Evolutionary conservation across 2,888 invertebrate species (phyloP), one percentile per base, ranked within the genome.

Genomic region (Xestia sexstrigata): DNA sequence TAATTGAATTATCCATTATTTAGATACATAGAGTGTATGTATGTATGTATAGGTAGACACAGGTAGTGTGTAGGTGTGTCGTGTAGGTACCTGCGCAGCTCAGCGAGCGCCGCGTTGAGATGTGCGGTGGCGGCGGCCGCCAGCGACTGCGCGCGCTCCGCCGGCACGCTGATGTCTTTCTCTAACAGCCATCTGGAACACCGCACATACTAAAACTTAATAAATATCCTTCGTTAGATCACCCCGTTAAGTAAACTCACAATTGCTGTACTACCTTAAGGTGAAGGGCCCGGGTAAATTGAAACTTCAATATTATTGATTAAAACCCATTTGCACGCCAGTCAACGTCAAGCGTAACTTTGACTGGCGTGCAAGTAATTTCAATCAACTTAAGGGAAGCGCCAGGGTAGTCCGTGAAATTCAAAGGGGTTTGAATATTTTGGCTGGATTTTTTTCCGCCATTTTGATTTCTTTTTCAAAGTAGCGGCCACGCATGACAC

Each of bases 121-220:
- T 99, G 99, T 88, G 98, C 98, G 79, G 99, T 98, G 90, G 98
- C 98, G 87, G 98, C 97, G 93, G 99, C 99, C 81, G 98, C 98
- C 89, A 99, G 97, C 93, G 98, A 97, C 97, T 99, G 98, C 85
- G 99, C 98, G 96, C 99, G 99, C 91, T 99, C 99, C 93, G 98
- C 98, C 75, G 99, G 98, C 94, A 99, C 96, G 91, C 98, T 97
- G 90, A 99, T 96, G 93, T 99, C 99, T 94, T 98, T 93, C 92
- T 99, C 99, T 97, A 99, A 97, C 94, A 98, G 97, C 94, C 95
- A 95, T 89, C 96, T 96, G 95, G 4, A 91, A 91, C 42, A 63
- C 15, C 0, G 35, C 65, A 42, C 5, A 63, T 4, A 17, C n/a
- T 7, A 26, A n/a, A 11, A 7, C 3, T 26, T n/a, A 17, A 47